Evolutionary conservation across 2,797 vertebrate genomes (phyloP), one percentile per base, ranked within the genome.

Genomic region (Melanotaenia nigrans): DNA sequence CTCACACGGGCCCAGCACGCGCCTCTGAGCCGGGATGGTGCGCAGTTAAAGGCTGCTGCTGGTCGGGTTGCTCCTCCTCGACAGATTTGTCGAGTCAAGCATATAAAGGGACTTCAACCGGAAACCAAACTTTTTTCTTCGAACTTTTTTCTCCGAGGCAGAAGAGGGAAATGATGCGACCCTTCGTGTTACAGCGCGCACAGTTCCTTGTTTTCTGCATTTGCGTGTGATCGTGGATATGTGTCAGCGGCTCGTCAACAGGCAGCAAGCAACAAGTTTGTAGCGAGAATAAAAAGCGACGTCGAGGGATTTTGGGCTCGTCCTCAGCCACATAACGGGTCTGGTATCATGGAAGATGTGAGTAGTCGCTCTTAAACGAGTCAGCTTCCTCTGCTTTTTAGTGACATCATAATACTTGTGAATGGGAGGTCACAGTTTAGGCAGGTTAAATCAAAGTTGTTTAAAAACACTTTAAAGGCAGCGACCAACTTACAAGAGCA

Each of bases 311-410:
- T 87, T 82, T n/a, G n/a, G 49, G 35, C 72, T 8, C 1, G 25
- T 65, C 57, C 1, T 1, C 71, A 0, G 65, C 66, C 81, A 79
- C 65, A 81, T 88, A 91, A 90, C 90, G 92, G 92, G 89, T 68
- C 56, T 24, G 53, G 64, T 71, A 94, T 85, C 89, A 95, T 95
- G 94, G 94, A 92, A 88, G 93, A 94, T 92, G 94, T 95, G 84
- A 95, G 92, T 92, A 77, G 60, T 16, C 20, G 0, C 30, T 14
- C 36, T 2, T 8, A 8, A 2, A 33, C 33, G 8, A 33, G 2
- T 8, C 36, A 10, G 36, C 10, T 40, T 14, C 8, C 8, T 40
- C 8, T 14, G 11, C 38, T 4, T 40, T 40, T 8, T 3, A 33
- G 5, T 33, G 33, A 33, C 33, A 33, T 5, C 33, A 5, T 33